Conservation (phyloP, 2,888 invertebrate species). For the Napeogenes sylphis region DNA sequence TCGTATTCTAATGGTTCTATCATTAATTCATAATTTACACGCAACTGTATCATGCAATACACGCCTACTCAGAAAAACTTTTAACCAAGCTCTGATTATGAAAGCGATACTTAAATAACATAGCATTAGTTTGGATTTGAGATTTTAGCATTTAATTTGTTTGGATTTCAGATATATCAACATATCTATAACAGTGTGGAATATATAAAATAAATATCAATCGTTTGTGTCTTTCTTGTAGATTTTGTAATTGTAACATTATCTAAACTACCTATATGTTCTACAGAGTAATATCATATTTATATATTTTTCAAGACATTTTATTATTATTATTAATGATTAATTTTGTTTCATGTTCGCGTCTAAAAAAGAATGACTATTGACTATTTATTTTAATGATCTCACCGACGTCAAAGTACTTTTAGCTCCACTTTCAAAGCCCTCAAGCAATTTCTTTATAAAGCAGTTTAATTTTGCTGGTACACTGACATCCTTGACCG, state of each 20-base stretch:
- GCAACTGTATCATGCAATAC: constrained; percentile 44
- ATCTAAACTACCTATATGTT: too few species aligned
- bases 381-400: neutral
- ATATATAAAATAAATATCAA: neutral
- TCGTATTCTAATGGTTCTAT: constrained; percentile 43
- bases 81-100: constrained; percentile 1
- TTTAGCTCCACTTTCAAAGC: neutral
- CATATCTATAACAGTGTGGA: too few species aligned
- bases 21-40: constrained; percentile 56
- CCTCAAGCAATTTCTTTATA: constrained; percentile 13
- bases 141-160: neutral
- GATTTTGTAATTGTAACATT: too few species aligned
- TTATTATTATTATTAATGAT: too few species aligned
- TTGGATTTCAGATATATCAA: too few species aligned
- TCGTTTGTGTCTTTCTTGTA: neutral
- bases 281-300: too few species aligned
- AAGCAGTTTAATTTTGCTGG: constrained; percentile 25
- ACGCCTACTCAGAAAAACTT: constrained; percentile 38
- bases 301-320: too few species aligned
- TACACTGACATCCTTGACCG: constrained; percentile 33
- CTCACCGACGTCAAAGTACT: neutral
- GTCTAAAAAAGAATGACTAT: too few species aligned
- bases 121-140: neutral
- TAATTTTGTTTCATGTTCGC: too few species aligned
- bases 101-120: constrained; percentile 11